Percentiles rank a stretch among this genome's conserved stretches.
Evolutionary conservation across 1,140 invertebrate species (phyloP).

Genomic region (Battus philenor): DNA sequence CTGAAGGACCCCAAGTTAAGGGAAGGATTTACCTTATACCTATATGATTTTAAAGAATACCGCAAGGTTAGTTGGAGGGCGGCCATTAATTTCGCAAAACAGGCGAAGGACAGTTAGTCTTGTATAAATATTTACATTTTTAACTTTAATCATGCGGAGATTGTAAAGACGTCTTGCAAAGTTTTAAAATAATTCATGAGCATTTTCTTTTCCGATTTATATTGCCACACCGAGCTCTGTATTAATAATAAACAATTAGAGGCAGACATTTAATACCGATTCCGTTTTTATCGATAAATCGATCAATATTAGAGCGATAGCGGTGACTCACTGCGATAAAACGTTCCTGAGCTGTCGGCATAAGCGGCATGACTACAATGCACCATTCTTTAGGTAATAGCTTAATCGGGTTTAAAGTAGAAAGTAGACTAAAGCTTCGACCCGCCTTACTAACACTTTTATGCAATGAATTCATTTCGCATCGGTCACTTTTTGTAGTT

Average conservation of each 20-base stretch:
- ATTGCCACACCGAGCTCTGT: slow-evolving; percentile 2
- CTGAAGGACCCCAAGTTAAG: too few species aligned
- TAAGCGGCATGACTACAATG: slow-evolving; percentile 53
- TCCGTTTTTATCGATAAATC: slow-evolving; percentile 59
- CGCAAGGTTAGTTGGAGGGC: too few species aligned
- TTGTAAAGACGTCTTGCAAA: neutral
- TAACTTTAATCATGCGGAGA: neutral
- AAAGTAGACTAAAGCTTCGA: slow-evolving; percentile 41
- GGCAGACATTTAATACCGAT: slow-evolving; percentile 30
- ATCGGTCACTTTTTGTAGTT: slow-evolving; percentile 37
- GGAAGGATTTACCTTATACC: too few species aligned
- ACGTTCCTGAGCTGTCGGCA: slow-evolving; percentile 25
- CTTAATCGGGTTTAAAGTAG: slow-evolving; percentile 56
- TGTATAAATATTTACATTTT: neutral
- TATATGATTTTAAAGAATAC: too few species aligned
- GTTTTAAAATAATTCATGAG: too few species aligned
- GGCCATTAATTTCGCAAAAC: too few species aligned
- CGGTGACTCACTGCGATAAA: slow-evolving; percentile 51
- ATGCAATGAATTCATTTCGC: slow-evolving; percentile 48
- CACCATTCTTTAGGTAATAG: slow-evolving; percentile 52
- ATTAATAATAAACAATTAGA: neutral
- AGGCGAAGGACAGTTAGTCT: too few species aligned
- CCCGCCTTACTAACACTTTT: slow-evolving; percentile 44
- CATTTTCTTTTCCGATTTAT: neutral
- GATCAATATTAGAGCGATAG: slow-evolving; percentile 39